Conservation (phyloP, 2,888 invertebrate genomes). For the Coleophora deauratella region DNA sequence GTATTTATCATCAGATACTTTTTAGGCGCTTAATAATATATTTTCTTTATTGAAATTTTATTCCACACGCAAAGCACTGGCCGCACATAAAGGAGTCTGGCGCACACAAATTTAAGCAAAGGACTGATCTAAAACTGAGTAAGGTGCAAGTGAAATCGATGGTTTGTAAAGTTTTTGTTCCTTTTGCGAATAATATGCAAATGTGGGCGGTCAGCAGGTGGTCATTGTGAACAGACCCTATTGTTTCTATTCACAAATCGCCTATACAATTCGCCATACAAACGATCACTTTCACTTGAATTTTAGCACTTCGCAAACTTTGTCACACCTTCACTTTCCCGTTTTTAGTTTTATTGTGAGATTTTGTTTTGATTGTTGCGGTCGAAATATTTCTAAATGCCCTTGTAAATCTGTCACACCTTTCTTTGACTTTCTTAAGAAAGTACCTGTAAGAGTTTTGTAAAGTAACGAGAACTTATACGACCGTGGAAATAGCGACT, state of each 20-base stretch:
- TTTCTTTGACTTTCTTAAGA: slow-evolving; percentile 37
- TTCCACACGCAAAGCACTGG: too few species aligned
- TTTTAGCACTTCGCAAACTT: slow-evolving; percentile 44
- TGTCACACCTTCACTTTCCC: slow-evolving; percentile 48
- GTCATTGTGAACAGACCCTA: slow-evolving; percentile 36
- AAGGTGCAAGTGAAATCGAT: slow-evolving; percentile 47
- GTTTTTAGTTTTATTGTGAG: slow-evolving; percentile 12
- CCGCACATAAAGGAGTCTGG: slow-evolving; percentile 12
- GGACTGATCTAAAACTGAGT: slow-evolving; percentile 34
- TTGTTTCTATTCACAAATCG: slow-evolving; percentile 26
- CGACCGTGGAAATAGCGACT: not conserved
- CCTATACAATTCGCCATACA: slow-evolving; percentile 19
- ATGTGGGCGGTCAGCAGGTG: slow-evolving; percentile 53
- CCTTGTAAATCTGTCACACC: slow-evolving; percentile 61
- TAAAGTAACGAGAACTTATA: slow-evolving; percentile 19
- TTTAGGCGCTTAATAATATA: too few species aligned
- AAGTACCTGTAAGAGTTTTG: slow-evolving; percentile 60
- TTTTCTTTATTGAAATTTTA: too few species aligned
- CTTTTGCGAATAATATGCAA: slow-evolving; percentile 65
- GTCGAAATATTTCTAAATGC: slow-evolving; percentile 34
- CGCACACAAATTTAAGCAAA: slow-evolving; percentile 29
- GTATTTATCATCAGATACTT: not conserved
- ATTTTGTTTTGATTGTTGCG: slow-evolving; percentile 47
- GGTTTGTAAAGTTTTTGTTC: slow-evolving; percentile 4
- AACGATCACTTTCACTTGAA: slow-evolving; percentile 55